Evolutionary conservation across 2,113 vertebrate genomes (phyloP).

Genomic region (Coracopsis vasa): DNA sequence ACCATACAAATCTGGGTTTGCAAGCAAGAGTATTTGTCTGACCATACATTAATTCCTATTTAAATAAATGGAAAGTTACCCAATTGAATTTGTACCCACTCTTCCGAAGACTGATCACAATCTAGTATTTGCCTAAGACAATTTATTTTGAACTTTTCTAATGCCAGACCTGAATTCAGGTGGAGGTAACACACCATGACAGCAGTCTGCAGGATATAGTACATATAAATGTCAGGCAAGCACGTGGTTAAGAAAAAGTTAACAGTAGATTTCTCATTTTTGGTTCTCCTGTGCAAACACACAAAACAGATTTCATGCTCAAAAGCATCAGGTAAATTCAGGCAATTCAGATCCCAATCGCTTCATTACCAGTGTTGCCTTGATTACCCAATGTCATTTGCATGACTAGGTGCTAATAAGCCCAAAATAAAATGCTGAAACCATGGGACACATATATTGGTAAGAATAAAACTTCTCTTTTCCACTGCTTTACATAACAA

Average conservation of each 20-base stretch:
- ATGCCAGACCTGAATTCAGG: neutral
- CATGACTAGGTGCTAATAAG: conserved; percentile 49
- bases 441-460: neutral
- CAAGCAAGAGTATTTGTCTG: neutral
- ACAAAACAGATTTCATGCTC: conserved; percentile 45
- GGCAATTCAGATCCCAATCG: neutral
- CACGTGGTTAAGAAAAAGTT: neutral
- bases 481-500: neutral
- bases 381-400: conserved; percentile 45
- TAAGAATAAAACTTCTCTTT: conserved; percentile 4
- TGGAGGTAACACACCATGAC: neutral
- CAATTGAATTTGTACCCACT: neutral
- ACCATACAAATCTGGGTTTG: neutral
- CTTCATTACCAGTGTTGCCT: conserved; percentile 29
- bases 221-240: neutral
- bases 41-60: neutral
- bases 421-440: conserved; percentile 18
- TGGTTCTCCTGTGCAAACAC: neutral
- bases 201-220: neutral
- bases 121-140: neutral
- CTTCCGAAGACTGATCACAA: neutral
- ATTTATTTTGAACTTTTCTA: neutral
- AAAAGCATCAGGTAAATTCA: conserved; percentile 6
- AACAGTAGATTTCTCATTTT: neutral
- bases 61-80: neutral